phyloP scores from a whole-genome alignment of 2,888 invertebrate species.

The Pyrrhosoma nymphula region DNA sequence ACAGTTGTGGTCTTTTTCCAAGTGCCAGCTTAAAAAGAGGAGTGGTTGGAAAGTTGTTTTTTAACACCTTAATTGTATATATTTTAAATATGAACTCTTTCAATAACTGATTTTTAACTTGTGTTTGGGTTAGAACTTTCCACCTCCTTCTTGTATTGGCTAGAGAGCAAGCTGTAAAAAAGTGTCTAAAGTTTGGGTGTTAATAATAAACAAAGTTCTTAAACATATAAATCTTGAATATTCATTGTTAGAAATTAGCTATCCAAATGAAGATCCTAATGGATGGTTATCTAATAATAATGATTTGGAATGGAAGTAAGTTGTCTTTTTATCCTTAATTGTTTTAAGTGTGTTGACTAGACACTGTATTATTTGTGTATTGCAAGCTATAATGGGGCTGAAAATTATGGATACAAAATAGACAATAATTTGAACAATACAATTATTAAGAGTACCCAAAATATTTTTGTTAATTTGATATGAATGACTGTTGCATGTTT shows the following conservation, averaged over 20 bases:
- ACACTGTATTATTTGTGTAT: constrained; percentile 40
- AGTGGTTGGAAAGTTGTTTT: constrained; percentile 72
- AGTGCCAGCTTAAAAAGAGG: constrained; percentile 65
- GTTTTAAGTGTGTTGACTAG: constrained; percentile 6
- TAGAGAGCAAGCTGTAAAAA: constrained; percentile 71
- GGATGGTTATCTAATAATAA: constrained; percentile 23
- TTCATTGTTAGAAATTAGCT: constrained; percentile 66
- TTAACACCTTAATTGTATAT: constrained; percentile 72
- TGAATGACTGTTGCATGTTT: constrained; percentile 37
- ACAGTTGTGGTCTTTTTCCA: constrained; percentile 64
- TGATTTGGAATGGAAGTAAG: constrained; percentile 28
- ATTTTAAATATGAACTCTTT: constrained; percentile 72
- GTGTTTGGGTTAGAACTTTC: constrained; percentile 71
- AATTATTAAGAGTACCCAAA: constrained; percentile 35
- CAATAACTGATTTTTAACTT: constrained; percentile 71
- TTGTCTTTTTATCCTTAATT: constrained; percentile 24
- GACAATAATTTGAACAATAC: constrained; percentile 66
- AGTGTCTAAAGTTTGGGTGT: constrained; percentile 72
- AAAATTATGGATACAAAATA: constrained; percentile 63
- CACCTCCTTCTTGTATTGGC: constrained; percentile 72
- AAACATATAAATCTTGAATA: constrained; percentile 69
- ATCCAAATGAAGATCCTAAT: constrained; percentile 28
- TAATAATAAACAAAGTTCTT: constrained; percentile 73
- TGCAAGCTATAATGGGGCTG: constrained; percentile 14
- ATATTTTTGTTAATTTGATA: constrained; percentile 38